phyloP scores from a whole-genome alignment of 2,113 vertebrate species.

The Brachypodius melanocephalos region DNA sequence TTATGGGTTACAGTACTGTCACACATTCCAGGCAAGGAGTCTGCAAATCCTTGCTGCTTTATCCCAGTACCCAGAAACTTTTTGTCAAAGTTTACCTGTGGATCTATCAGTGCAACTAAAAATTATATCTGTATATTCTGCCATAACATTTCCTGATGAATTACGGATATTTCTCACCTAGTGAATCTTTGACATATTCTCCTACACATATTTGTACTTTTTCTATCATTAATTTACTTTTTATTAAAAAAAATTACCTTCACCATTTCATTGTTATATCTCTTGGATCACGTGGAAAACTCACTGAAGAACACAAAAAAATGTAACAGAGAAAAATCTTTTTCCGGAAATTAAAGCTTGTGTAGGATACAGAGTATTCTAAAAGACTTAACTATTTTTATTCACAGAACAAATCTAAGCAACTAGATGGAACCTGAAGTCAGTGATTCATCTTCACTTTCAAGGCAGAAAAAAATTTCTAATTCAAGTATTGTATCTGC shows the following conservation, averaged over 20 bases:
- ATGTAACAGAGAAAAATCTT: not conserved
- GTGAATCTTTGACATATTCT: not conserved
- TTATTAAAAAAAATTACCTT: not conserved
- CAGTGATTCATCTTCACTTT: not conserved
- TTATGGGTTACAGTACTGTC: not conserved
- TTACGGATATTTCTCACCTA: not conserved
- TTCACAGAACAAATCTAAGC: not conserved
- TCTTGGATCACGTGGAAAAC: not conserved
- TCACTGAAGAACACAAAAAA: not conserved
- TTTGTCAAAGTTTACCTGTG: not conserved
- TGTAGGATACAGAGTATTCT: not conserved
- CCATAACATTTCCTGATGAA: not conserved
- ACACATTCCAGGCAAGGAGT: not conserved
- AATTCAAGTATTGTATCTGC: not conserved
- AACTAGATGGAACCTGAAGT: not conserved
- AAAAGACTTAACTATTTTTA: not conserved
- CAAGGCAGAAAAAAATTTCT: not conserved
- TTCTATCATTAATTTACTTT: not conserved
- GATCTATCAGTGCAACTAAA: not conserved
- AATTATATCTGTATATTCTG: not conserved
- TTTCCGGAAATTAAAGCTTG: not conserved
- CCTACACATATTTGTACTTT: not conserved
- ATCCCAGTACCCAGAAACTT: not conserved
- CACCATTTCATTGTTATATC: not conserved
- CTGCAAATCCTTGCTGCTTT: not conserved